Evolutionary conservation across 2,888 invertebrate genomes (phyloP).

Genomic region (Drosophila anomalata): DNA sequence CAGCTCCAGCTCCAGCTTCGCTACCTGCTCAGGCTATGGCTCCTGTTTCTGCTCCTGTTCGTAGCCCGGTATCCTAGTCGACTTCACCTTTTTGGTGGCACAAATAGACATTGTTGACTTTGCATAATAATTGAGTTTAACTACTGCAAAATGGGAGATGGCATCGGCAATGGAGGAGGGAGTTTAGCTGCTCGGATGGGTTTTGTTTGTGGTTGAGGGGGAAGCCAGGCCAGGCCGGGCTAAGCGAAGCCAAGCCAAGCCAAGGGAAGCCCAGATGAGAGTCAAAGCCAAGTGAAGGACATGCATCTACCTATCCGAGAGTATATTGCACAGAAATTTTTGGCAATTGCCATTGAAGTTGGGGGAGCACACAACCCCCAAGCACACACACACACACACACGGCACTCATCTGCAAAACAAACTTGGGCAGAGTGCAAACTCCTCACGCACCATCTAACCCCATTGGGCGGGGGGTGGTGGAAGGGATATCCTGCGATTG

Average conservation of each 20-base stretch:
- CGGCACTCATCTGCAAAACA: conserved; percentile 59
- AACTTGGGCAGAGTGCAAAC: conserved; percentile 50
- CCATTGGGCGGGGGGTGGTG: conserved; percentile 8
- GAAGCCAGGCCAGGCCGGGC: conserved; percentile 26
- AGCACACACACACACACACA: conserved; percentile 19
- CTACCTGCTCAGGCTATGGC: conserved; percentile 4
- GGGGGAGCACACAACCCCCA: conserved; percentile 6
- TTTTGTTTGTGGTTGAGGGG: conserved; percentile 64
- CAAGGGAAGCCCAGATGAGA: conserved; percentile 20
- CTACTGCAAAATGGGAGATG: conserved; percentile 64
- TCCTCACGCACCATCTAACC: conserved; percentile 53
- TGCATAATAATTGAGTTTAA: conserved; percentile 79
- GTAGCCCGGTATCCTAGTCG: conserved; percentile 14
- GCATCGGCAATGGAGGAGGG: conserved; percentile 29
- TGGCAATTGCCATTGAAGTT: conserved; percentile 61
- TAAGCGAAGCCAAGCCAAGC: conserved; percentile 19
- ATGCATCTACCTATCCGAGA: conserved; percentile 37
- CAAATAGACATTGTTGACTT: conserved; percentile 78
- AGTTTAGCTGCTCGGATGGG: conserved; percentile 70
- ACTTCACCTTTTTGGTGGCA: conserved; percentile 59
- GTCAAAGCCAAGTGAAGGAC: conserved; percentile 59
- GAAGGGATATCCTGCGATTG: conserved; percentile 19
- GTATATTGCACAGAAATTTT: conserved; percentile 62
- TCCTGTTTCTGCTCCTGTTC: neutral
- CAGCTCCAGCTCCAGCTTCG: conserved; percentile 4